These are phyloP conservation scores for Dendrocincla tyrannina DNA, from an alignment of 2,797 vertebrate species.

Conservation along the genomic window DNA sequence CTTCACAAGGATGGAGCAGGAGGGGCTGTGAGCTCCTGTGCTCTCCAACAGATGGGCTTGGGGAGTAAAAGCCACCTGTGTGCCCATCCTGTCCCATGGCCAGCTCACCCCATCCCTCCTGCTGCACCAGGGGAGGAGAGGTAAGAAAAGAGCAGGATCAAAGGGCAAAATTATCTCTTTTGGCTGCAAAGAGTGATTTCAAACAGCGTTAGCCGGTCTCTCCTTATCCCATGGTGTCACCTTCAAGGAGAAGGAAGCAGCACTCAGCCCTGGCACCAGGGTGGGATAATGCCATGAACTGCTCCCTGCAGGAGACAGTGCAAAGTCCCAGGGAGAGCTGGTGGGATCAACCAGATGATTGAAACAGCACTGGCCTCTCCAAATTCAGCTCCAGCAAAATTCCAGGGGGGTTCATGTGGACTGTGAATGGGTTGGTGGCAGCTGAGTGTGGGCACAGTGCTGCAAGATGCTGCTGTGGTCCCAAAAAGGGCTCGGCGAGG, in stretches of 20 bases:
- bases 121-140: neutral
- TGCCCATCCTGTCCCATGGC: neutral
- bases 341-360: neutral
- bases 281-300: neutral
- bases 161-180: neutral
- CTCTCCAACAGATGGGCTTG: fast-evolving
- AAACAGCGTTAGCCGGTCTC: neutral
- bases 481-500: neutral
- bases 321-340: neutral
- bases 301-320: fast-evolving
- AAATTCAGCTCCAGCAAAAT: neutral
- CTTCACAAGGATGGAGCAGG: neutral
- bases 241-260: fast-evolving
- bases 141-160: neutral
- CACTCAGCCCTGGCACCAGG: neutral
- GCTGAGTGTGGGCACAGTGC: neutral
- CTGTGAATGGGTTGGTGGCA: neutral
- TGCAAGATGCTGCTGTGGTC: neutral
- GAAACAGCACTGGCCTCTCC: fast-evolving
- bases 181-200: neutral
- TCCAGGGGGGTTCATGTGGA: fast-evolving
- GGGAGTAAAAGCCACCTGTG: fast-evolving
- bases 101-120: neutral
- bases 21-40: neutral
- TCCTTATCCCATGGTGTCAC: neutral